phyloP scores from a whole-genome alignment of 2,113 vertebrate species.

The Turdus rufiventris region DNA sequence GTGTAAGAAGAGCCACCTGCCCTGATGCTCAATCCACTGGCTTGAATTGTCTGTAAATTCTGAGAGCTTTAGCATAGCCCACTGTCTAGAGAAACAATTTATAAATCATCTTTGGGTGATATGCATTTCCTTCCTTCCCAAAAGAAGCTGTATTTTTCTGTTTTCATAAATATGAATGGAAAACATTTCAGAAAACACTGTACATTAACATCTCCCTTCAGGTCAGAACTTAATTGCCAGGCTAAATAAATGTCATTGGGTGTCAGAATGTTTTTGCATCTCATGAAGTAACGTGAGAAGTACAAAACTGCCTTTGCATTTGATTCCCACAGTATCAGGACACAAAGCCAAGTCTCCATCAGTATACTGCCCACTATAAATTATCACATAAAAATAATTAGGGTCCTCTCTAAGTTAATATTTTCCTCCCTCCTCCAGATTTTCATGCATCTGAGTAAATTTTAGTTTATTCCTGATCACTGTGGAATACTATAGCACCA shows the following conservation, averaged over 20 bases:
- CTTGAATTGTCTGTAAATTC: background rate
- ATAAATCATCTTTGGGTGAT: background rate
- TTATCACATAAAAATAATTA: background rate
- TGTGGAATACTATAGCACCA: background rate
- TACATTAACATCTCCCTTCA: background rate
- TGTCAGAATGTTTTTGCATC: background rate
- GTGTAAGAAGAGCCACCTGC: background rate
- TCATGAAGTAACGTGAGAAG: background rate
- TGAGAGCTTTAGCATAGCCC: background rate
- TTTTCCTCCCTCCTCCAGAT: background rate
- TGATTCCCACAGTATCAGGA: background rate
- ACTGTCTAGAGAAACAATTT: background rate
- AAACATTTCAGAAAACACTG: background rate
- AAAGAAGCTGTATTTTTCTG: background rate
- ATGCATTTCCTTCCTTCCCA: background rate
- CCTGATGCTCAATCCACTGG: background rate
- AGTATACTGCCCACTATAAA: background rate
- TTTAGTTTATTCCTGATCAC: background rate
- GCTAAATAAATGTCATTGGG: background rate
- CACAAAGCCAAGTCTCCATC: background rate
- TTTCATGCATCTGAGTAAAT: background rate
- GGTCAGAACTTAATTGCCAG: background rate
- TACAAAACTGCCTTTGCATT: background rate
- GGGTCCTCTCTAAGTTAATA: background rate
- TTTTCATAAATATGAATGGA: background rate